phyloP scores from a whole-genome alignment of 1,140 invertebrate genomes.

The Octopus bimaculoides region DNA sequence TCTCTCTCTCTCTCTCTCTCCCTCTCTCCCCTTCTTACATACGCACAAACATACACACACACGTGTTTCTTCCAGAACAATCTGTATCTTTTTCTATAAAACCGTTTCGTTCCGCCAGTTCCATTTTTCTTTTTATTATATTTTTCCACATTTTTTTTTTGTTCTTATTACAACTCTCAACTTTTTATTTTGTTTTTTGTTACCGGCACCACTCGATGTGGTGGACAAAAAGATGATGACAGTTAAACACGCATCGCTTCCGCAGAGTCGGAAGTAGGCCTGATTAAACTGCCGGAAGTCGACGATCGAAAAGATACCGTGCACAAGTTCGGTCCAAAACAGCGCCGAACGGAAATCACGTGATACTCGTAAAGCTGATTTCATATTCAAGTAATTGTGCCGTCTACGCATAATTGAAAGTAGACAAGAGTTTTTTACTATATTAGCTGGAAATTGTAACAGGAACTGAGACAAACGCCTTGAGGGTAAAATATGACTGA shows the following conservation, averaged over 20 bases:
- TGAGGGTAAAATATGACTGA: no score
- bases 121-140: not conserved
- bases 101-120: not conserved
- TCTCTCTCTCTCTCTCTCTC: not conserved
- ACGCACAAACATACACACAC: no score
- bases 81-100: not conserved
- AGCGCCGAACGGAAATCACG: not conserved
- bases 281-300: conserved; percentile 10
- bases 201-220: not conserved
- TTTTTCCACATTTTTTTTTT: not conserved
- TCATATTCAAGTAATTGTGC: not conserved
- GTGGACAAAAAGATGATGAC: not conserved
- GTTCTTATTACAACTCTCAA: not conserved
- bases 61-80: not conserved
- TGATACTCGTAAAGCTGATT: not conserved
- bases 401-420: not conserved
- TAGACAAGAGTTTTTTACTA: no score
- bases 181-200: not conserved
- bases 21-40: no score
- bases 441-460: no score
- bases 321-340: not conserved
- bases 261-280: not conserved
- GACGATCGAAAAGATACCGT: not conserved
- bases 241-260: conserved; percentile 7
- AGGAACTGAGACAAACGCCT: no score